Conservation (phyloP, 2,797 vertebrate genomes). For the Chanos chanos region DNA sequence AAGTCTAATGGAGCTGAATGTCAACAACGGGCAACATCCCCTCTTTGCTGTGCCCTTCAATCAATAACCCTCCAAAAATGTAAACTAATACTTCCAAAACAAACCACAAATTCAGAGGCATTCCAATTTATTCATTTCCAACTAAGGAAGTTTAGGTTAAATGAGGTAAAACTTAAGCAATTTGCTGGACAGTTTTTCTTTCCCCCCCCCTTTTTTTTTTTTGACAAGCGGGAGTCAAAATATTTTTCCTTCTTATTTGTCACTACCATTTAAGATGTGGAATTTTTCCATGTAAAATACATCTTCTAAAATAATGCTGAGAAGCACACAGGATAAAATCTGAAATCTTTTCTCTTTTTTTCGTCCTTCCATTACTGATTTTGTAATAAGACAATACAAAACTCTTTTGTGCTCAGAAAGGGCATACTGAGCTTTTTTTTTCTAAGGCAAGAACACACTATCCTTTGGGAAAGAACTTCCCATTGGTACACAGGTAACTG, state of each 20-base stretch:
- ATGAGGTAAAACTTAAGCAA: constrained; percentile 13
- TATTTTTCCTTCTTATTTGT: neutral
- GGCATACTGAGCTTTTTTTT: too few species aligned
- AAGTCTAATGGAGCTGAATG: constrained; percentile 23
- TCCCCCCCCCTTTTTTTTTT: neutral
- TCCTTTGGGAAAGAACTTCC: too few species aligned
- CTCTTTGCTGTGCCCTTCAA: constrained; percentile 5
- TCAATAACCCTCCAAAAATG: constrained; percentile 26
- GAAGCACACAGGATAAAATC: too few species aligned
- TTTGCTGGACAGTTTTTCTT: constrained; percentile 17
- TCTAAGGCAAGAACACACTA: too few species aligned
- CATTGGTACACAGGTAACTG: too few species aligned
- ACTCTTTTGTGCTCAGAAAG: too few species aligned
- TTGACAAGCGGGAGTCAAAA: constrained; percentile 18
- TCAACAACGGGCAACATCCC: constrained; percentile 4
- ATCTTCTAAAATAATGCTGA: neutral
- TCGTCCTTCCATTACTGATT: too few species aligned
- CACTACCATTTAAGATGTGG: too few species aligned
- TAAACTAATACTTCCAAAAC: constrained; percentile 29
- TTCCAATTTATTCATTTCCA: constrained; percentile 22
- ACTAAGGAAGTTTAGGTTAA: neutral
- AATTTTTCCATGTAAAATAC: constrained; percentile 1
- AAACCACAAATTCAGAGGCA: constrained; percentile 38
- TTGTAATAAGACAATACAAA: too few species aligned
- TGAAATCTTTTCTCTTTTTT: too few species aligned